phyloP scores from a whole-genome alignment of 2,888 invertebrate species.

The Keiferia lycopersicella region DNA sequence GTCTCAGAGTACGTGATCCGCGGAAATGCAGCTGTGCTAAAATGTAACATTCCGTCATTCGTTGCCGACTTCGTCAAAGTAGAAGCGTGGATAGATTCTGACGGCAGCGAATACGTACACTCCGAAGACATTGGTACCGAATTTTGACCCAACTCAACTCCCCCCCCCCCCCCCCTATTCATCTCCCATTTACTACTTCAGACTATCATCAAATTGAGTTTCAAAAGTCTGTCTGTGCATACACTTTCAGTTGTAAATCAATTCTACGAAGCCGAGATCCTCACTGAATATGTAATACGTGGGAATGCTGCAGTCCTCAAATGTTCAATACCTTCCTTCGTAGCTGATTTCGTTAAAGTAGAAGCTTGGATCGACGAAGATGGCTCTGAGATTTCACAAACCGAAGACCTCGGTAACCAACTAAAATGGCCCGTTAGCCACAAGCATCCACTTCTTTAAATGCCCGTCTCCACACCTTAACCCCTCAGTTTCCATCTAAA shows the following conservation, averaged over 20 bases:
- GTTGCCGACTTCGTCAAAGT: constrained; percentile 95
- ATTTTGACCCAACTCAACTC: constrained; percentile 31
- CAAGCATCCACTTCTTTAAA: constrained; percentile 53
- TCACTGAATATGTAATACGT: constrained; percentile 94
- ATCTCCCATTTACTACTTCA: constrained; percentile 12
- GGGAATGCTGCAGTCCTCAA: constrained; percentile 94
- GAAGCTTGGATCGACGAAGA: constrained; percentile 89
- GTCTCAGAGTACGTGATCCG: constrained; percentile 94
- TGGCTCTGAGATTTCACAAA: constrained; percentile 85
- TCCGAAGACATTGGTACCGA: constrained; percentile 87
- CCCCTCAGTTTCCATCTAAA: constrained; percentile 52
- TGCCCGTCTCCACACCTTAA: constrained; percentile 55
- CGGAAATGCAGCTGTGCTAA: constrained; percentile 92
- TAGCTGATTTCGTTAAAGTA: constrained; percentile 95
- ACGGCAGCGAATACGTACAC: constrained; percentile 86
- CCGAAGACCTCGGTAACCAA: constrained; percentile 86
- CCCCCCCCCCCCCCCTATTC: constrained; percentile 27
- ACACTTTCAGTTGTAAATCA: constrained; percentile 86
- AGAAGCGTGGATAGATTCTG: constrained; percentile 88
- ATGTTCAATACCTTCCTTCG: constrained; percentile 95
- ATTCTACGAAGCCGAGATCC: constrained; percentile 93
- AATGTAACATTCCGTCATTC: constrained; percentile 94
- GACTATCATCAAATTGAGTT: neutral
- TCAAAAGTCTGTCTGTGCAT: neutral
- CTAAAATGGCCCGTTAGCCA: constrained; percentile 51